Evolutionary conservation across 1,140 invertebrate genomes (phyloP), one percentile per base, ranked within the genome.

Genomic region (Ectropis grisescens): DNA sequence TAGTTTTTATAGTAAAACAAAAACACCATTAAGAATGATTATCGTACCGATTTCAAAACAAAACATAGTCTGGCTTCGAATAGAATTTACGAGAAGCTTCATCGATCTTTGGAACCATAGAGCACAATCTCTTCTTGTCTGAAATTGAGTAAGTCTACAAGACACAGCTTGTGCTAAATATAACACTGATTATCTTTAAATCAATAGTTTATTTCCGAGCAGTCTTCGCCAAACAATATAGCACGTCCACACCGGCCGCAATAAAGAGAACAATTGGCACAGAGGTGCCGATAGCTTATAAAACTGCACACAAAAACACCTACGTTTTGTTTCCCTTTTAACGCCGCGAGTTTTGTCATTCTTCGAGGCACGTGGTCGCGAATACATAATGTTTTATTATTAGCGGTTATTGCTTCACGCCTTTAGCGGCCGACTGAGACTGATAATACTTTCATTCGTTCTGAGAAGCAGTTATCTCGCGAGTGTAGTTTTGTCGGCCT

Each of bases 371-470:
- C 74, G 74, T 80, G 74, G 74, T 32, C 51, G 47, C 52, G 74
- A 76, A 80, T 80, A 80, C 47, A 67, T 80, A 80, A 80, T 80
- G 58, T 71, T 79, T 79, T 74, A 76, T 72, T 70, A 72, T 72
- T 68, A 64, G 41, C 51, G 49, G 61, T 78, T 69, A 79, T 52
- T 66, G 64, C 71, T 76, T 80, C 64, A 76, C 75, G 75, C 53
- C 52, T 69, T 67, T 61, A 54, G 61, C 62, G 57, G 57, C 53
- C 42, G 40, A 50, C 43, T 44, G 38, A 39, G 33, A 61, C 61
- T 75, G 69, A 75, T 71, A 71, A 65, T 61, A 59, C 58, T 72
- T 67, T 64, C 58, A 64, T 69, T 52, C 42, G 59, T 80, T 76
- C 75, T 43, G 44, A 68, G 74, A 79, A 75, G 42, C 43, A 34